Percentiles rank a stretch among this genome's conserved stretches.
These are phyloP conservation scores for Geopemphigus sp. DNA, from an alignment of 1,140 invertebrate genomes.

Conservation along the genomic window DNA sequence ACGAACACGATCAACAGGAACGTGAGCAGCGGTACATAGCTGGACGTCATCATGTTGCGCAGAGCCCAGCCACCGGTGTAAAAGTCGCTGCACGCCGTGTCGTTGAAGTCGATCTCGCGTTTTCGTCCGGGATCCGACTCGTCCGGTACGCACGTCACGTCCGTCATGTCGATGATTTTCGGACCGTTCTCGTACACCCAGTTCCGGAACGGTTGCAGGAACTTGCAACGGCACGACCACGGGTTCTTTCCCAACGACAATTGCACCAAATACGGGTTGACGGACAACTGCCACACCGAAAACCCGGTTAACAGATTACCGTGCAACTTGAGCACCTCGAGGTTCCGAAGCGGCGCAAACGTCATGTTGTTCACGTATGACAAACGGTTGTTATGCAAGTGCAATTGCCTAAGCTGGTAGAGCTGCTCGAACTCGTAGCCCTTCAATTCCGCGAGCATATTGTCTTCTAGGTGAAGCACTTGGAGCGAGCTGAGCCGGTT, in stretches of 20 bases:
- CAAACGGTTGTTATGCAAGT: slow-evolving; percentile 83
- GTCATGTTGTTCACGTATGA: slow-evolving; percentile 76
- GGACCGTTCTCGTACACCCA: slow-evolving; percentile 80
- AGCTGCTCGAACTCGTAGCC: slow-evolving; percentile 89
- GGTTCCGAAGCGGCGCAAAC: slow-evolving; percentile 70
- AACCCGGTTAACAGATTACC: slow-evolving; percentile 79
- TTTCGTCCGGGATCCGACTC: slow-evolving; percentile 69
- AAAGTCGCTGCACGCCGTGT: slow-evolving; percentile 78
- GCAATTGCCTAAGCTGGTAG: slow-evolving; percentile 74
- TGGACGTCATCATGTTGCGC: slow-evolving; percentile 76
- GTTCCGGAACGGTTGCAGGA: slow-evolving; percentile 77
- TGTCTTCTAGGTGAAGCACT: slow-evolving; percentile 81
- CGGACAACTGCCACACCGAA: slow-evolving; percentile 78
- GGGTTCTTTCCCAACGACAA: slow-evolving; percentile 75
- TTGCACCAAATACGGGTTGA: slow-evolving; percentile 69
- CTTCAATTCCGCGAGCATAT: slow-evolving; percentile 73
- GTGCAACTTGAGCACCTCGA: slow-evolving; percentile 78
- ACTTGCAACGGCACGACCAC: slow-evolving; percentile 88
- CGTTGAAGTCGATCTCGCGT: slow-evolving; percentile 75
- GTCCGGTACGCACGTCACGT: slow-evolving; percentile 77
- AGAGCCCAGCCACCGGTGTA: slow-evolving; percentile 78
- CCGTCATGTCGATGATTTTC: slow-evolving; percentile 72
- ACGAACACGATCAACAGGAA: slow-evolving; percentile 71
- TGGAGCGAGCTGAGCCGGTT: slow-evolving; percentile 80
- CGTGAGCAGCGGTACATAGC: slow-evolving; percentile 74